Percentiles rank a stretch among this genome's conserved stretches.
Conservation (phyloP, 2,113 vertebrate species). For the Chamaea fasciata region DNA sequence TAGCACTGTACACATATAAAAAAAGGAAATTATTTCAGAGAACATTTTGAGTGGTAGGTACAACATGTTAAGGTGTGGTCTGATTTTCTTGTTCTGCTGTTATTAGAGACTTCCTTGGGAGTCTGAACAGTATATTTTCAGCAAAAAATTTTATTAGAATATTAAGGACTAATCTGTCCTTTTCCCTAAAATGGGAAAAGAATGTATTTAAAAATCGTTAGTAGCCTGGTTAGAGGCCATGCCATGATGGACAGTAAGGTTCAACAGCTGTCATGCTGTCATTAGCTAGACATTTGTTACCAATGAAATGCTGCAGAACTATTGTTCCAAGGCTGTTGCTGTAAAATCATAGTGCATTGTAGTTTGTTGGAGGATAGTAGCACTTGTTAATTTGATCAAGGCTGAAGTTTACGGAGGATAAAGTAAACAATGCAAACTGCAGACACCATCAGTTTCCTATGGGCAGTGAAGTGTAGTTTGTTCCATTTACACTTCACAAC, state of each 20-base stretch:
- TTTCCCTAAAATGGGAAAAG: background rate
- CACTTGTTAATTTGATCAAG: conserved; percentile 94
- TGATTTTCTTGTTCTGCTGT: background rate
- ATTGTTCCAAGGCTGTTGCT: conserved; percentile 80
- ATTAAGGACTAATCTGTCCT: background rate
- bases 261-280: conserved; percentile 48
- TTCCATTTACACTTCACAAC: conserved; percentile 99
- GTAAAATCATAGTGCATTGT: conserved; percentile 79
- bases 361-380: conserved; percentile 83
- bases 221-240: background rate
- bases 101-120: background rate
- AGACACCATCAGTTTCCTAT: conserved; percentile 99
- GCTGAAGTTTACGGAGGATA: conserved; percentile 90
- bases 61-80: background rate
- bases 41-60: background rate
- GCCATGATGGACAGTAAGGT: background rate
- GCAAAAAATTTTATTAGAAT: background rate
- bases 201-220: background rate
- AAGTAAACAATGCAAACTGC: conserved; percentile 99
- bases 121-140: background rate
- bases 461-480: conserved; percentile 98
- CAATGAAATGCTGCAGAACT: conserved; percentile 71
- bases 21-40: background rate
- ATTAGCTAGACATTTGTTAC: conserved; percentile 66
- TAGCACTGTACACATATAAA: background rate